Evolutionary conservation across 53 echinoderm and acorn worm species (phyloP), one percentile per base, ranked within the genome.

Genomic region (Henricia sp.): DNA sequence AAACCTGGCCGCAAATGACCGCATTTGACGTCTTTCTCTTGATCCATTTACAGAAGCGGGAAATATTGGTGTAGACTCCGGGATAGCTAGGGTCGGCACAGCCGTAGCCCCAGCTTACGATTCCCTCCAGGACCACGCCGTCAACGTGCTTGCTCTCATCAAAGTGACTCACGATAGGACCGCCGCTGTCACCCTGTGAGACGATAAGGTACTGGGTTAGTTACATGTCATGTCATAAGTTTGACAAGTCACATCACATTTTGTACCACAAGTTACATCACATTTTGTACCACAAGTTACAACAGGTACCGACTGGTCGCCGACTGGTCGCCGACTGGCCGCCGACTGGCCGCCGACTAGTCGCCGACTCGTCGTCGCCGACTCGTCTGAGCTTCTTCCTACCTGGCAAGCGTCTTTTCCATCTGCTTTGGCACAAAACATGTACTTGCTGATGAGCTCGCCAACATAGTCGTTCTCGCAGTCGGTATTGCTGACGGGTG

Each of bases 351-450:
- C 48, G 14, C 8, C 8, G 8, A 8, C 48, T 8, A 46, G 56
- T 55, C 21, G 56, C 4, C 4, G 56, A 12, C 4, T 10, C 13
- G 20, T 24, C 26, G 63, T 16, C 29, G 23, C 16, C 13, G 8
- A 63, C 3, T 65, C 34, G 32, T 28, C 11, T 25, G 14, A 17
- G 27, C 27, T 1, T 17, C 17, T 30, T 28, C 63, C 1, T 80
- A 80, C 80, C 80, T 80, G 80, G 63, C 80, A 80, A 6, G 62
- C 27, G 33, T 80, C 80, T 64, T 80, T 80, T 8, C 80, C 80
- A 12, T 46, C 2, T n/a, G 43, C 80, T n/a, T 43, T 33, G 19
- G 80, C 80, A 50, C 80, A 80, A 36, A 80, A n/a, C 80, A 63
- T 63, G 73, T n/a, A n/a, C 3, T 80, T 80, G 63, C 21, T 10